phyloP scores from a whole-genome alignment of 2,888 invertebrate species.

The Papilio elwesi region DNA sequence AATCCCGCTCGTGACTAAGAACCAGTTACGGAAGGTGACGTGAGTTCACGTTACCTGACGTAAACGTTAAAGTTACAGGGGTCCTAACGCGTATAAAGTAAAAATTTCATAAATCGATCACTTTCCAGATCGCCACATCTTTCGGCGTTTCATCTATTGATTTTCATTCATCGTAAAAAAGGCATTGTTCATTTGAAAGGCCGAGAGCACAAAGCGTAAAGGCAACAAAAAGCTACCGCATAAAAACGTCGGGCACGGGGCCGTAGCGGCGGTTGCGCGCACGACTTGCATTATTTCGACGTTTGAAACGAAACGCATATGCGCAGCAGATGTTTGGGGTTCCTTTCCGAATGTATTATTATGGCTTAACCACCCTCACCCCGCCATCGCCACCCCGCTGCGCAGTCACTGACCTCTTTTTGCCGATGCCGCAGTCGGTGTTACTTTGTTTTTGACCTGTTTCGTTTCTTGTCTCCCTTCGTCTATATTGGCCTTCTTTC shows the following conservation, averaged over 20 bases:
- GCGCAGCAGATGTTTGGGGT: conserved; percentile 82
- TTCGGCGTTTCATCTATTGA: conserved; percentile 65
- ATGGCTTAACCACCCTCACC: conserved; percentile 59
- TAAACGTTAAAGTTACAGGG: too few species aligned
- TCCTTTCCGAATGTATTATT: conserved; percentile 79
- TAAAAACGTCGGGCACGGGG: conserved; percentile 60
- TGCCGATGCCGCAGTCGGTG: conserved; percentile 61
- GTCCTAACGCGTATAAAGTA: conserved; percentile 43
- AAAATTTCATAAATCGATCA: conserved; percentile 47
- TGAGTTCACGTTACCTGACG: conserved; percentile 38
- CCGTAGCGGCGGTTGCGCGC: conserved; percentile 66
- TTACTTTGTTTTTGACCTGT: conserved; percentile 72
- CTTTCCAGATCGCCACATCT: conserved; percentile 50
- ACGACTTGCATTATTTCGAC: conserved; percentile 77
- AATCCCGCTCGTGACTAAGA: conserved; percentile 52
- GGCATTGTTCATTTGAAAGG: conserved; percentile 75
- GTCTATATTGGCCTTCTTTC: conserved; percentile 31
- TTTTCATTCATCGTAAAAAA: conserved; percentile 72
- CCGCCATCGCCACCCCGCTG: conserved; percentile 63
- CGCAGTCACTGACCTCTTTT: conserved; percentile 80
- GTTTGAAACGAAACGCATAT: conserved; percentile 76
- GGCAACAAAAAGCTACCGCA: conserved; percentile 76
- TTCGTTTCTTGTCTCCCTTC: conserved; percentile 50
- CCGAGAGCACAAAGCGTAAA: conserved; percentile 76
- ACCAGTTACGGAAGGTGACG: conserved; percentile 42